A percentile compares a stretch with the other conserved stretches of the same genome.
Conservation (phyloP, 30 jellyfish, hydroid and myxozoan species). For the Clytia hemisphaerica region DNA sequence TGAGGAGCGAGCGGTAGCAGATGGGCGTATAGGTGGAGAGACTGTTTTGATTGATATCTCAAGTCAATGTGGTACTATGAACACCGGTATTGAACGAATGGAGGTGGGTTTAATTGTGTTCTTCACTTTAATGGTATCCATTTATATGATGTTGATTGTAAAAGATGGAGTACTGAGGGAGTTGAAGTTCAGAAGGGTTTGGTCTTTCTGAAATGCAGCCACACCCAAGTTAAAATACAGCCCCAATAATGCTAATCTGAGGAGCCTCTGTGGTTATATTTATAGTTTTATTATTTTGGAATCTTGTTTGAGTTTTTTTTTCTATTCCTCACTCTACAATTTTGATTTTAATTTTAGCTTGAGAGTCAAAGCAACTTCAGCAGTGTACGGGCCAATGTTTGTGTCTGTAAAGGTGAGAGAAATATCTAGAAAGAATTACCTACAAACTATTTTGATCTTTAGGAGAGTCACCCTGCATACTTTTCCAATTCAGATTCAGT, state of each 20-base stretch:
- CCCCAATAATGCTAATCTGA: not conserved
- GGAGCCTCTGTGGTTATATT: too few species aligned
- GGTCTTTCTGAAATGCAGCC: not conserved
- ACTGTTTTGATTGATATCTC: constrained; percentile 68
- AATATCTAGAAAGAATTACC: too few species aligned
- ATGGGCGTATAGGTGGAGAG: constrained; percentile 94
- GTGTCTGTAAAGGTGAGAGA: constrained; percentile 84
- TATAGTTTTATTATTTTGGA: not conserved
- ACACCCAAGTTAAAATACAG: not conserved
- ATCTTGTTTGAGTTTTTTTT: not conserved
- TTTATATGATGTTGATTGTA: too few species aligned
- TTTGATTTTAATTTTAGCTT: constrained; percentile 33
- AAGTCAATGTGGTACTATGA: constrained; percentile 98
- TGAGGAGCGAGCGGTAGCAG: constrained; percentile 64
- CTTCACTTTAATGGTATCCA: too few species aligned
- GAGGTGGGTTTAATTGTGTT: constrained; percentile 51
- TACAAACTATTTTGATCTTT: too few species aligned
- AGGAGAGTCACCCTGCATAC: too few species aligned
- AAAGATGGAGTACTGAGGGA: too few species aligned
- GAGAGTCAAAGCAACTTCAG: constrained; percentile 97
- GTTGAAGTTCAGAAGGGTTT: too few species aligned
- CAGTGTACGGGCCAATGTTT: constrained; percentile 92
- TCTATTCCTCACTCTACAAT: not conserved
- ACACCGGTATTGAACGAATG: constrained; percentile 67
- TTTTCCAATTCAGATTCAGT: too few species aligned